phyloP scores from a whole-genome alignment of 2,888 invertebrate genomes.

The Neria commutata region DNA sequence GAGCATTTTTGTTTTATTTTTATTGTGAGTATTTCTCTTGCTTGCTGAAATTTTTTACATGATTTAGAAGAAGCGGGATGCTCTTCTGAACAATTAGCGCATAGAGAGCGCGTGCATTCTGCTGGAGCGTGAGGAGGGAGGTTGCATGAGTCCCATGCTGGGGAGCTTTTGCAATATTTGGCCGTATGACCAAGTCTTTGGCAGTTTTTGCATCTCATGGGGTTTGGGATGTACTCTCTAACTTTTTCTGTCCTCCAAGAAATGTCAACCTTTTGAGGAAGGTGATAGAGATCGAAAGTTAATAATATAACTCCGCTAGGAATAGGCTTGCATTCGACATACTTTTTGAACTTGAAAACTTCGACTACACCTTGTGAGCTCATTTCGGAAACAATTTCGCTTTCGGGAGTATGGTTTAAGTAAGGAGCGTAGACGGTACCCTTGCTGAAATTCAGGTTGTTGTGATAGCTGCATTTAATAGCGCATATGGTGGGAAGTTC shows the following conservation, averaged over 20 bases:
- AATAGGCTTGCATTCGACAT: neutral
- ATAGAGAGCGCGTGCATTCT: neutral
- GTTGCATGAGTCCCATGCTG: neutral
- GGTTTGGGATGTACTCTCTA: conserved; percentile 10
- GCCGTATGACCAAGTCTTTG: conserved; percentile 7
- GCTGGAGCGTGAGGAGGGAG: conserved; percentile 1
- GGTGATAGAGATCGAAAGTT: conserved; percentile 8
- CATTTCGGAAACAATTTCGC: neutral
- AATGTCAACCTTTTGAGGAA: neutral
- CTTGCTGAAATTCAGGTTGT: neutral
- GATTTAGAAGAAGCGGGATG: neutral
- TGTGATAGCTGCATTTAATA: neutral
- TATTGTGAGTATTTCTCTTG: neutral
- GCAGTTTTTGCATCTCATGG: conserved; percentile 15
- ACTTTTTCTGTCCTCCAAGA: conserved; percentile 4
- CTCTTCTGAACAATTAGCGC: neutral
- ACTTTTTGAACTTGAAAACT: neutral
- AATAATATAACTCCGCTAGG: neutral
- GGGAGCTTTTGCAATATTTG: neutral
- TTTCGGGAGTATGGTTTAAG: neutral
- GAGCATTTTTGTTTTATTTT: neutral
- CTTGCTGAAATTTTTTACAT: conserved; percentile 3
- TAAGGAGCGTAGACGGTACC: neutral
- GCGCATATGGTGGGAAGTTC: neutral
- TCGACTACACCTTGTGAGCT: neutral